Evolutionary conservation across 1,140 invertebrate species (phyloP).

Genomic region (Sipha flava): DNA sequence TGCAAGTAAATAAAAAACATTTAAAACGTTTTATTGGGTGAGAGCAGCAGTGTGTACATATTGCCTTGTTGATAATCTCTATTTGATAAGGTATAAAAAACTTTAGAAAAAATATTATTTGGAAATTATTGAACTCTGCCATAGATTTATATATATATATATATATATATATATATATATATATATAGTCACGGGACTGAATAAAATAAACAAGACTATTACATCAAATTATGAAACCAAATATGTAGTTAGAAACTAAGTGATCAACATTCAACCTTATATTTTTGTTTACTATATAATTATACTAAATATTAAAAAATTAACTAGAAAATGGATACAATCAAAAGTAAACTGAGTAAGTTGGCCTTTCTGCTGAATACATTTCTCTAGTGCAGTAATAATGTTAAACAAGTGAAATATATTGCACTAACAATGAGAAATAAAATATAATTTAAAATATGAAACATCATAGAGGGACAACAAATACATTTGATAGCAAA

Average conservation of each 20-base stretch:
- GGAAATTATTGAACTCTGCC: no score
- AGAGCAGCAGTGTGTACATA: no score
- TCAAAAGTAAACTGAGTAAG: not conserved
- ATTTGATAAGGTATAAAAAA: not conserved
- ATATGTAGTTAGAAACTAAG: no score
- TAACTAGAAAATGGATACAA: not conserved
- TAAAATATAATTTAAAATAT: not conserved
- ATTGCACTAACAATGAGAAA: constrained; percentile 18
- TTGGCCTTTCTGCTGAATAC: not conserved
- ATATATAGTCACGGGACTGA: no score
- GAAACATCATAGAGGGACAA: not conserved
- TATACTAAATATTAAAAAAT: not conserved
- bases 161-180: no score
- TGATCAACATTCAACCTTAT: not conserved
- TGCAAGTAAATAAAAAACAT: not conserved
- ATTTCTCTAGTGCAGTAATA: not conserved
- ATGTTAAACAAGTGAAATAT: constrained; percentile 26
- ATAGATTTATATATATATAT: no score
- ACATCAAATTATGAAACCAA: no score
- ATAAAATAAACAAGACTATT: not conserved
- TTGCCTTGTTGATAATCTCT: no score
- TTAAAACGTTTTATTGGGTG: no score
- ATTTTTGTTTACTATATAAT: not conserved
- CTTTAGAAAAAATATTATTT: not conserved
- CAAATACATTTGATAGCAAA: not conserved